Evolutionary conservation across 1,140 invertebrate genomes (phyloP).

Genomic region (Trinorchestia longiramus): DNA sequence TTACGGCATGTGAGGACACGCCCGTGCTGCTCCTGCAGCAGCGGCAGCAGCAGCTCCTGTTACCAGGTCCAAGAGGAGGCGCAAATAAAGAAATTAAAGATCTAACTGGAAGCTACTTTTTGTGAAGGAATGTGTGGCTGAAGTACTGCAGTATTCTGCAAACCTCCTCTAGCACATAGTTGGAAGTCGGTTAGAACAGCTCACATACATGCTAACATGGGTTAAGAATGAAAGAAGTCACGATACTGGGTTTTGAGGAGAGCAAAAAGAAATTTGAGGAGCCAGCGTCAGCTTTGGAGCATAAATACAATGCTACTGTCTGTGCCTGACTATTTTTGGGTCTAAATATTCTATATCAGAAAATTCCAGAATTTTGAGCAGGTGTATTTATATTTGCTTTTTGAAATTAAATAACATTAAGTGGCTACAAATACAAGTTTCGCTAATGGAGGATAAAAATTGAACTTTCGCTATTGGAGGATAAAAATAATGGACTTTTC

Average conservation of each 20-base stretch:
- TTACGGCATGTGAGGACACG: conserved; percentile 48
- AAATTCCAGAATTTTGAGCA: too few relatives aligned
- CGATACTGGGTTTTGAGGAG: too few relatives aligned
- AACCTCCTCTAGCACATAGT: neutral
- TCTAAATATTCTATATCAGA: neutral
- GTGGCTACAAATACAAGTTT: too few relatives aligned
- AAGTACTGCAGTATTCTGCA: neutral
- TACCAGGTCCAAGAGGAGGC: conserved; percentile 31
- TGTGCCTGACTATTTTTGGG: neutral
- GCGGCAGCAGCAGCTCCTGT: conserved; percentile 5
- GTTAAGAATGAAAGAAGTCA: neutral
- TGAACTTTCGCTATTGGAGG: too few relatives aligned
- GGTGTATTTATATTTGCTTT: too few relatives aligned
- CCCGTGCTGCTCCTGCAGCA: conserved; percentile 44
- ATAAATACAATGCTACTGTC: neutral
- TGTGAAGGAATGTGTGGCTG: neutral
- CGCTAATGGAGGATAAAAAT: too few relatives aligned
- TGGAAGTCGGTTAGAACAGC: neutral
- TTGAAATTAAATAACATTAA: too few relatives aligned
- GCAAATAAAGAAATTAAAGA: neutral
- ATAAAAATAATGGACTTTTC: too few relatives aligned
- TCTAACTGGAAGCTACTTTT: neutral
- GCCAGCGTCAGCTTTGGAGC: too few relatives aligned
- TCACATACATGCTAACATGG: neutral
- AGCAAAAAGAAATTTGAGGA: too few relatives aligned